Base-by-base conservation (phyloP, 2,797 vertebrate genomes). In the Epinephelus malabaricus region DNA sequence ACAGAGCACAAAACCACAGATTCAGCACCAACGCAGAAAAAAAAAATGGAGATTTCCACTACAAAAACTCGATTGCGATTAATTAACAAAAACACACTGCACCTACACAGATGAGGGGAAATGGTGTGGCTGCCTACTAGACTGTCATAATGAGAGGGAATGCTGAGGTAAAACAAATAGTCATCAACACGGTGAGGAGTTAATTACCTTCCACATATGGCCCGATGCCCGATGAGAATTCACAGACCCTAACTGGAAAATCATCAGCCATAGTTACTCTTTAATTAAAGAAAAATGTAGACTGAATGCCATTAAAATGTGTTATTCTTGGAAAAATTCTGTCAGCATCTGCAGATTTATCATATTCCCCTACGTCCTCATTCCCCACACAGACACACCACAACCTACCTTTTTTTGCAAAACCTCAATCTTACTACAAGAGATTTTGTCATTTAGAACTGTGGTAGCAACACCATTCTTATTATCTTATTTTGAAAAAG, bases 201-300 rank as follows among this genome's bases (percentile, higher is more conserved):
- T 89, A 91, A 89, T 88, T 87, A 85, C 76, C 62, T 83, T 77
- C 69, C 60, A 43, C 78, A 71, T 69, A 64, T 73, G 72, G 76
- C 73, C 53, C 21, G 13, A 34, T 58, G 67, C 68, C 85, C 65
- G 40, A 47, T 53, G 69, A 76, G 78, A 68, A 89, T 67, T 79
- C 81, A 70, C 59, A 84, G 63, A 89, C 63, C 70, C 79, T 68
- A 61, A 84, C 71, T 82, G 72, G 34, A 77, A 84, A 91, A 80
- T 85, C 76, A 83, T 69, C 65, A 77, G 74, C 66, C 10, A 15
- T 30, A 54, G 69, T 65, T 79, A 43, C 72, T 79, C 78, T 69
- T 84, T 88, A 87, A 81, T 86, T 86, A 84, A 69, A 78, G 58
- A 21, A 58, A 88, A 83, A 83, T 56, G 83, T 38, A 68, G 46